Conservation (phyloP, 2,888 invertebrate genomes). For the Seira ritae region DNA sequence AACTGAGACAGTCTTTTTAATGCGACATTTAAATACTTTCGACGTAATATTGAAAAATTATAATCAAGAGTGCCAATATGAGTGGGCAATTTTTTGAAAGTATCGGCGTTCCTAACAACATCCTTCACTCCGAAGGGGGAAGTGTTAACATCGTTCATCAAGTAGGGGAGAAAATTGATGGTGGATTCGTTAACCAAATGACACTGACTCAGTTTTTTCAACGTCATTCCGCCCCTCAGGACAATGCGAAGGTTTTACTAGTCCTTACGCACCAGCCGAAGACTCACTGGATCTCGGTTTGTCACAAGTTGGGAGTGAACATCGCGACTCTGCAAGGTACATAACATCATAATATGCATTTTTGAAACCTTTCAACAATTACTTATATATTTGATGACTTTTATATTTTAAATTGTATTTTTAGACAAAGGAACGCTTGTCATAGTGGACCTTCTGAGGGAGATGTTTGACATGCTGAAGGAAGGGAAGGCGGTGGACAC, state of each 20-base stretch:
- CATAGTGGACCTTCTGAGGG: conserved; percentile 37
- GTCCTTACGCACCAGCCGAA: conserved; percentile 44
- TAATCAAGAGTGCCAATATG: too few species aligned
- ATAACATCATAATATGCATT: too few species aligned
- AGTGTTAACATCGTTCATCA: conserved; percentile 44
- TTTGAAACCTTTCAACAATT: too few species aligned
- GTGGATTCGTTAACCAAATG: conserved; percentile 33
- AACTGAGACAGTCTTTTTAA: too few species aligned
- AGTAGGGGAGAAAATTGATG: conserved; percentile 45
- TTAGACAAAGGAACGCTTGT: conserved; percentile 38
- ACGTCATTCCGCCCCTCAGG: not conserved
- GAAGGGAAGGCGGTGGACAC: not conserved
- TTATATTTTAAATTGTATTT: conserved; percentile 13
- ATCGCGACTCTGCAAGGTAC: conserved; percentile 35
- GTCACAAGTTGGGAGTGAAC: conserved; percentile 39
- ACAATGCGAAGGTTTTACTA: conserved; percentile 31
- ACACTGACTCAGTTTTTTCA: conserved; percentile 40
- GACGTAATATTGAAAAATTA: too few species aligned
- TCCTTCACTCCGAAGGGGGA: conserved; percentile 27
- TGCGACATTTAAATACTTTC: too few species aligned
- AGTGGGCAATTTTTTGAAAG: conserved; percentile 53
- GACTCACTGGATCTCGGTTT: conserved; percentile 41
- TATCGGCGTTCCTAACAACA: conserved; percentile 30
- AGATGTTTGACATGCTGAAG: conserved; percentile 2
- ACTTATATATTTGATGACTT: too few species aligned